Base-by-base conservation (phyloP, 2,888 invertebrate genomes). In the Caenorhabditis angaria region DNA sequence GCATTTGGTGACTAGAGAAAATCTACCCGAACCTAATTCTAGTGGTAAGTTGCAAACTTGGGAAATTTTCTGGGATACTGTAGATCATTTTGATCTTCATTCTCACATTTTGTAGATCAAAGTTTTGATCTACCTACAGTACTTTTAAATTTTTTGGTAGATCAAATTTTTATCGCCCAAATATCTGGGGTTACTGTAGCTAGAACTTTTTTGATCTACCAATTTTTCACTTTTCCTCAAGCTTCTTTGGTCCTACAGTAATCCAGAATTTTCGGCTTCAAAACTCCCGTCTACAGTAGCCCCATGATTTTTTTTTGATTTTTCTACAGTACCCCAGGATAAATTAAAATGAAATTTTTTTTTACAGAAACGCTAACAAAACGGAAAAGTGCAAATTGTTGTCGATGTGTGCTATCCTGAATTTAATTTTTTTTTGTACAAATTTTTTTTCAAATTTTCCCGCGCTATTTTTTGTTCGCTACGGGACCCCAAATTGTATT, bases 1-100 rank as follows among this genome's bases (percentile, higher is more conserved):
- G 97, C 99, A 99, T 91, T 92, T 99, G 88, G 97, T 99, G 89
- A 96, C 97, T 85, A 92, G 97, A 90, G 99, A 99, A 90, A 97
- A 95, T 90, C 91, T 99, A 90, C 97, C 97, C 88, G 97, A 97
- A 91, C 97, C 97, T 88, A 97, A 97, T 91, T 82, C 85, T 35
- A 79, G 76, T 71, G 79, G 79, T 79, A 24, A 47, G 79, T 68
- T 56, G n/a, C n/a, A n/a, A n/a, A n/a, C n/a, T n/a, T n/a, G n/a
- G n/a, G n/a, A n/a, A n/a, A n/a, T n/a, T n/a, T n/a, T n/a, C n/a
- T n/a, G n/a, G n/a, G n/a, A n/a, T n/a, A n/a, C n/a, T n/a, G n/a
- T n/a, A n/a, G n/a, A n/a, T n/a, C n/a, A n/a, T n/a, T n/a, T n/a
- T n/a, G n/a, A n/a, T n/a, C n/a, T n/a, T n/a, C n/a, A n/a, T n/a